These are phyloP conservation scores for Odontamblyopus lacepedii DNA, from an alignment of 2,797 vertebrate species.

Conservation along the genomic window DNA sequence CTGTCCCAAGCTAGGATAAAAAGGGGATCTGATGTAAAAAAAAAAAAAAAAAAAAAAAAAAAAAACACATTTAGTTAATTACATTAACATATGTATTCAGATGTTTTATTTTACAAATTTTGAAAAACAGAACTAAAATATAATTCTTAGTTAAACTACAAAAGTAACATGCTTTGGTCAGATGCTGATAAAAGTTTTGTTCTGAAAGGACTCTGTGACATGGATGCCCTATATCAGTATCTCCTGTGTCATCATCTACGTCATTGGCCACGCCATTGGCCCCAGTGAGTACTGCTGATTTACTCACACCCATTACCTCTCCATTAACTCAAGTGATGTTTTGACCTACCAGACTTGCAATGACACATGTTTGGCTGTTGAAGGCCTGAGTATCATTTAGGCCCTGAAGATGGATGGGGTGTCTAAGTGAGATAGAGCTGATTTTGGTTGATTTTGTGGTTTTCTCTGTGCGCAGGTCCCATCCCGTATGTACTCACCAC, in stretches of 20 bases:
- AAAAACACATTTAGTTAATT: no score
- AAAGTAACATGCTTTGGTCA: not conserved
- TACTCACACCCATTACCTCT: constrained; percentile 37
- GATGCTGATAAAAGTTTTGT: constrained; percentile 23
- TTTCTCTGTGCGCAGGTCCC: constrained; percentile 76
- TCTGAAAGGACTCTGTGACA: constrained; percentile 68
- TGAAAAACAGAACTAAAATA: not conserved
- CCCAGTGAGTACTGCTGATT: constrained; percentile 82
- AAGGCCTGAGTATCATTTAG: constrained; percentile 32
- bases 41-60: no score
- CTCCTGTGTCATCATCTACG: constrained; percentile 83
- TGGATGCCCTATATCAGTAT: constrained; percentile 95
- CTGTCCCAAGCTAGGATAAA: no score
- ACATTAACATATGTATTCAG: not conserved
- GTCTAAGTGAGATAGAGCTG: constrained; percentile 6
- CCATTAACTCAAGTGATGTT: constrained; percentile 67
- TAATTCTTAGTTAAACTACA: not conserved
- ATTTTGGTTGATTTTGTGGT: constrained; percentile 21
- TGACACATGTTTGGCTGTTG: constrained; percentile 38
- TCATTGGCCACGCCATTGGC: constrained; percentile 89
- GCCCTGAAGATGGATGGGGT: constrained; percentile 27
- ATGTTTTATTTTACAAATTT: no score
- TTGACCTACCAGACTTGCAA: constrained; percentile 55
- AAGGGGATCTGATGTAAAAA: no score
- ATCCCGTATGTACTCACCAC: constrained; percentile 88